Evolutionary conservation across 2,797 vertebrate genomes (phyloP).

Genomic region (Meda fulgida): DNA sequence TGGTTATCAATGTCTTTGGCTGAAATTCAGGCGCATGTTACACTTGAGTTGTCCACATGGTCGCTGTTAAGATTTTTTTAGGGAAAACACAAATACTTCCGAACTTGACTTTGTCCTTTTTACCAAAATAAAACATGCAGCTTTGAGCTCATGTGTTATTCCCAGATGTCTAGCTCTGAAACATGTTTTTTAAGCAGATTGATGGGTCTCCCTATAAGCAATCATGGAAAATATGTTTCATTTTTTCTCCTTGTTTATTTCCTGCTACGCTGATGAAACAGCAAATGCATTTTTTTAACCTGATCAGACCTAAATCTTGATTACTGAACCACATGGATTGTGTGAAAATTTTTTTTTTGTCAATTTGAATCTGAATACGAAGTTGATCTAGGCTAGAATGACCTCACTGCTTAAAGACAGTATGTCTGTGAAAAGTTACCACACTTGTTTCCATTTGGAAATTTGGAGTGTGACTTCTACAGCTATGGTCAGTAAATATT

Average conservation of each 20-base stretch:
- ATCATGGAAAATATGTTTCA: constrained; percentile 30
- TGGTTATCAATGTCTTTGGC: constrained; percentile 52
- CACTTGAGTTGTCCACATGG: not conserved
- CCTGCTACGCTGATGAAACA: constrained; percentile 2
- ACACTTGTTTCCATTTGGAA: constrained; percentile 36
- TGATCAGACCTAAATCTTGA: not conserved
- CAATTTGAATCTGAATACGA: not conserved
- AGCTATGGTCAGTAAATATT: constrained; percentile 34
- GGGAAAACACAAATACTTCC: constrained; percentile 25
- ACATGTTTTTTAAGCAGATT: constrained; percentile 15
- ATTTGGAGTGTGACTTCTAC: constrained; percentile 30
- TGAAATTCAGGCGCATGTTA: constrained; percentile 51
- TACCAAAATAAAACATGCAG: constrained; percentile 34
- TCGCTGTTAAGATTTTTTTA: not conserved
- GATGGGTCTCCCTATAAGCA: not conserved
- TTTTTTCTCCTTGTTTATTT: not conserved
- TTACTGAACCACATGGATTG: constrained; percentile 2
- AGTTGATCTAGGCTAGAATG: constrained; percentile 26
- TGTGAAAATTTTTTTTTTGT: not conserved
- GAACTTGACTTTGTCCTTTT: constrained; percentile 16
- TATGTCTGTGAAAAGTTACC: constrained; percentile 15
- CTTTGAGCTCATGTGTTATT: constrained; percentile 31
- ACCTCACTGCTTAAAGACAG: constrained; percentile 30
- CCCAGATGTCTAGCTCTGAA: constrained; percentile 19
- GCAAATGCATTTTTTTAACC: not conserved